phyloP scores from a whole-genome alignment of 2,113 vertebrate genomes.

The Charadrius vociferus region DNA sequence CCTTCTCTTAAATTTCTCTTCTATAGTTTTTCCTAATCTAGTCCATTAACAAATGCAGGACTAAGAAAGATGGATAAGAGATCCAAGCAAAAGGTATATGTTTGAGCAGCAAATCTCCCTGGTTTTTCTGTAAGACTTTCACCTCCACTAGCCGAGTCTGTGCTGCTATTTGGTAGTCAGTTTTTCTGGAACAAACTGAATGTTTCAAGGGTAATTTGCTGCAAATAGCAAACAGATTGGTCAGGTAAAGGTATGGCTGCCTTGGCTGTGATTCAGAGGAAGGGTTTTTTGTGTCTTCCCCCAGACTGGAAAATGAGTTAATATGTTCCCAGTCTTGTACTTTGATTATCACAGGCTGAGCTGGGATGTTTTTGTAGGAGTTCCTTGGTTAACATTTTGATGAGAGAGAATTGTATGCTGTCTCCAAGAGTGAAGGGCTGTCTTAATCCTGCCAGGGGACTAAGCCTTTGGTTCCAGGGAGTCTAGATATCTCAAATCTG shows the following conservation, averaged over 20 bases:
- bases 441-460: background rate
- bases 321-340: accelerated
- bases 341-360: background rate
- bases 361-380: background rate
- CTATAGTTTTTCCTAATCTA: background rate
- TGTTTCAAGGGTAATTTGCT: background rate
- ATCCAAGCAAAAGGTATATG: background rate
- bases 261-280: background rate
- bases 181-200: background rate
- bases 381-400: background rate
- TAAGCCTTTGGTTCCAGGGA: conserved; percentile 49
- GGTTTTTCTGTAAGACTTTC: background rate
- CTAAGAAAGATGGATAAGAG: background rate
- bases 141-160: accelerated
- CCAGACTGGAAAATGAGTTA: conserved; percentile 6
- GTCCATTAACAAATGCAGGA: background rate
- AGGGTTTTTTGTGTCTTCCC: background rate
- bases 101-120: background rate
- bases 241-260: background rate
- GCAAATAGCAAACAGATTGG: background rate
- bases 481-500: conserved; percentile 25
- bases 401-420: background rate
- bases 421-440: background rate
- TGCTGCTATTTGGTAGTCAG: background rate
- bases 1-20: background rate